Conservation (phyloP, 2,113 vertebrate genomes). For the Chelonoidis abingdonii region DNA sequence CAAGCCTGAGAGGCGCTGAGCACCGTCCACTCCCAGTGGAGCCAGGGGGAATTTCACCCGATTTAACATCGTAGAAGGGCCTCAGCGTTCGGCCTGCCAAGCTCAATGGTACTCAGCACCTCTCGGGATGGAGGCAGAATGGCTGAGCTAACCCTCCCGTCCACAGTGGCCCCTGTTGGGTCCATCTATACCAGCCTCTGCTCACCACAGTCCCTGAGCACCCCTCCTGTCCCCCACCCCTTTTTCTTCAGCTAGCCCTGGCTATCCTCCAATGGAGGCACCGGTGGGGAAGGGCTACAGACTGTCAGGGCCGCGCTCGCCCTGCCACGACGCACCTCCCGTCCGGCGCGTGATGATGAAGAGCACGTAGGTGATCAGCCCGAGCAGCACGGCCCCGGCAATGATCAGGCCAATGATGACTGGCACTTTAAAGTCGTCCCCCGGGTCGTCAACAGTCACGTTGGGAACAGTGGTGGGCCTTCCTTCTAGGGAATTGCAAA, state of each 20-base stretch:
- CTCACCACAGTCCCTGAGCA: not conserved
- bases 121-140: too few relatives aligned
- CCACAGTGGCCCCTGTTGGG: too few relatives aligned
- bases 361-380: conserved; percentile 3
- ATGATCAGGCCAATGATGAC: conserved; percentile 32
- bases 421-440: not conserved
- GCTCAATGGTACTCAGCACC: not conserved
- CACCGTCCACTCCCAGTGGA: too few relatives aligned
- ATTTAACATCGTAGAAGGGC: not conserved
- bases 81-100: not conserved
- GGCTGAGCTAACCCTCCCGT: too few relatives aligned
- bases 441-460: not conserved
- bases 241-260: not conserved
- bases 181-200: too few relatives aligned
- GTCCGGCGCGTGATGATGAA: not conserved
- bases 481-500: conserved; percentile 22
- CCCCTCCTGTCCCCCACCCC: not conserved
- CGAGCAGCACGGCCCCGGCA: not conserved
- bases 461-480: not conserved
- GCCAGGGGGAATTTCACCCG: too few relatives aligned
- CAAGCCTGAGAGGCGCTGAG: not conserved
- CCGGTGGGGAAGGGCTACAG: not conserved
- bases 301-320: not conserved
- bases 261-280: not conserved
- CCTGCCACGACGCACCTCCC: conserved; percentile 45